Percentiles rank a stretch among this genome's conserved stretches.
Evolutionary conservation across 2,797 vertebrate genomes (phyloP).

Genomic region (Hoplostethus atlanticus): DNA sequence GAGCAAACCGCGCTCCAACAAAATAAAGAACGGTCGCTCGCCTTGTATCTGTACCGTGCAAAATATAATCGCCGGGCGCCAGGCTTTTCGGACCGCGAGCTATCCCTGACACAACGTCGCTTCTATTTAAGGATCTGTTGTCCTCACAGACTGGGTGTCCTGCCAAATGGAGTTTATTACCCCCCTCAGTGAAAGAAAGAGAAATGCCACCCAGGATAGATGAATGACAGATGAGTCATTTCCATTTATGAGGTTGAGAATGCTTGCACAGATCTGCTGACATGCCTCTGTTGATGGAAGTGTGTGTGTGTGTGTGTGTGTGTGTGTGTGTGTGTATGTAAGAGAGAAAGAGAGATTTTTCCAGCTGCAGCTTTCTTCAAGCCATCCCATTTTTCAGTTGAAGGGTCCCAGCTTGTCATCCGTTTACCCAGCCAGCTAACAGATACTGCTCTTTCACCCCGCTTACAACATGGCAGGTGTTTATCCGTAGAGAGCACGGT

Average conservation of each 20-base stretch:
- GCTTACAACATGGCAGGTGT: constrained; percentile 34
- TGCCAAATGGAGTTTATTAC: constrained; percentile 67
- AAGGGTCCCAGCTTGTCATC: constrained; percentile 2
- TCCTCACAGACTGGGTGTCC: constrained; percentile 47
- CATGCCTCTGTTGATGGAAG: constrained; percentile 68
- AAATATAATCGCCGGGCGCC: constrained; percentile 44
- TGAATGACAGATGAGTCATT: constrained; percentile 78
- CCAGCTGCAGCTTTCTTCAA: constrained; percentile 31
- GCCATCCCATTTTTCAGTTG: constrained; percentile 31
- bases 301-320: constrained; percentile 52
- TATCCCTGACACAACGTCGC: constrained; percentile 25
- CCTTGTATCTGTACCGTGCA: constrained; percentile 43
- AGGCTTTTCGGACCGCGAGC: constrained; percentile 40
- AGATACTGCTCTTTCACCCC: constrained; percentile 25
- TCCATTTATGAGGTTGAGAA: constrained; percentile 75
- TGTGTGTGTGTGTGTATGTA: not conserved
- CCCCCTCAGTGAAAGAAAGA: constrained; percentile 61
- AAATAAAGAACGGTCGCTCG: constrained; percentile 20
- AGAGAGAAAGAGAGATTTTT: constrained; percentile 21
- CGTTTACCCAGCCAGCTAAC: constrained; percentile 20
- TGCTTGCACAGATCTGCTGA: constrained; percentile 70
- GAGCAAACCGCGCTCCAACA: constrained; percentile 30
- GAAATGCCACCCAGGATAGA: constrained; percentile 71
- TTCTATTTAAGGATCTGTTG: not conserved
- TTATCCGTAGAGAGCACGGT: not conserved